phyloP scores from a whole-genome alignment of 1,140 invertebrate species.

The Hylaeus volcanicus region DNA sequence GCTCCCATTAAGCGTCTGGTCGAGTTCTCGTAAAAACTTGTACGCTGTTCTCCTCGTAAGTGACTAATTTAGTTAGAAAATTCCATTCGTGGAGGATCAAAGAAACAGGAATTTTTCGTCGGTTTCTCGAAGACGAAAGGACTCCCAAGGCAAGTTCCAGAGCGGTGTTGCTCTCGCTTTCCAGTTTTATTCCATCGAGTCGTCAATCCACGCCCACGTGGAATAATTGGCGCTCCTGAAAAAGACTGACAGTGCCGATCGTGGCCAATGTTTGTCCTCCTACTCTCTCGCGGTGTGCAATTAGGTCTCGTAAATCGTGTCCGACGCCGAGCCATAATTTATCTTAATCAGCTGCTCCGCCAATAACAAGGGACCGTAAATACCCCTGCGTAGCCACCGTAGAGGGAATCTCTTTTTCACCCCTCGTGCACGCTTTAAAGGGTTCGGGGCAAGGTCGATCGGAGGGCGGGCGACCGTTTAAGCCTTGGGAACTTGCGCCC shows the following conservation, averaged over 20 bases:
- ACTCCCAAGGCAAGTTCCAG: neutral
- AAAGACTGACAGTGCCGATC: constrained; percentile 15
- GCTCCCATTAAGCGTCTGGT: too few species aligned
- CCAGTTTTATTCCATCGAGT: constrained; percentile 65
- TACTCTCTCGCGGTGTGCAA: constrained; percentile 41
- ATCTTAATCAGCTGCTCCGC: constrained; percentile 51
- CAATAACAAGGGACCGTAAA: constrained; percentile 48
- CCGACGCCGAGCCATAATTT: constrained; percentile 56
- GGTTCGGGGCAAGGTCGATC: constrained; percentile 37
- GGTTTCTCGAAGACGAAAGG: too few species aligned
- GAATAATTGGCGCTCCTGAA: constrained; percentile 56
- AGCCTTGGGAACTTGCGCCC: constrained; percentile 5
- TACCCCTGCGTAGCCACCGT: neutral
- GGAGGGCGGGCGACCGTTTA: constrained; percentile 16
- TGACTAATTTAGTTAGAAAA: too few species aligned
- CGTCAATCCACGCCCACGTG: constrained; percentile 59
- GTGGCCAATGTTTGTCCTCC: constrained; percentile 46
- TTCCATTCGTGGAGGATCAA: too few species aligned
- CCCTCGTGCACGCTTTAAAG: constrained; percentile 6
- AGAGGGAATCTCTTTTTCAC: neutral
- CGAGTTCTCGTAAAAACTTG: too few species aligned
- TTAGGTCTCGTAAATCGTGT: constrained; percentile 69
- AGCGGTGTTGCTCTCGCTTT: constrained; percentile 17
- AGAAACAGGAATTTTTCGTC: too few species aligned
- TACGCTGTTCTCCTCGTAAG: too few species aligned